Conservation (phyloP, 1,140 invertebrate genomes). For the Arion vulgaris region DNA sequence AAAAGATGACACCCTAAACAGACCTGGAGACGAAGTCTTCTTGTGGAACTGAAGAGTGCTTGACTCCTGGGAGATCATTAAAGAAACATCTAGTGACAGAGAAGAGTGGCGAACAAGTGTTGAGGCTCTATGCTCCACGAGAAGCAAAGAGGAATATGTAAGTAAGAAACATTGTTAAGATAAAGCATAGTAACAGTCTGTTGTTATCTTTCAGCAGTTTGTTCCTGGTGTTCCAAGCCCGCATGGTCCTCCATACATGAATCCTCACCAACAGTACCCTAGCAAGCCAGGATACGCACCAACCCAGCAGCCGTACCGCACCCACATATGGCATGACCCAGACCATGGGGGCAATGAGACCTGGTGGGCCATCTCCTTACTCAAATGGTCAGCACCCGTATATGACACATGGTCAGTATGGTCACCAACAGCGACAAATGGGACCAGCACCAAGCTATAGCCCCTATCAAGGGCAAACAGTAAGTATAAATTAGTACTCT, state of each 20-base stretch:
- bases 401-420: slow-evolving; percentile 59
- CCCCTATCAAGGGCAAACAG: slow-evolving; percentile 49
- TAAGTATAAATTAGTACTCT: neutral
- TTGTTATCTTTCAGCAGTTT: slow-evolving; percentile 40
- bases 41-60: too few relatives aligned
- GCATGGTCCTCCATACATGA: slow-evolving; percentile 46
- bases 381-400: slow-evolving; percentile 62
- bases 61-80: too few relatives aligned
- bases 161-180: too few relatives aligned
- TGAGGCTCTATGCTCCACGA: too few relatives aligned
- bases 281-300: slow-evolving; percentile 66
- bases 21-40: too few relatives aligned
- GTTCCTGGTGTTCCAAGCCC: slow-evolving; percentile 40
- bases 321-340: slow-evolving; percentile 65
- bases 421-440: slow-evolving; percentile 42
- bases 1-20: too few relatives aligned
- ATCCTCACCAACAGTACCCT: slow-evolving; percentile 54
- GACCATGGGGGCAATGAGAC: slow-evolving; percentile 61
- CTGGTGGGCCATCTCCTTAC: slow-evolving; percentile 57
- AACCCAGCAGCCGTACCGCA: slow-evolving; percentile 69
- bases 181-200: too few relatives aligned
- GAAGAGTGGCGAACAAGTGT: too few relatives aligned
- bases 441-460: slow-evolving; percentile 50
- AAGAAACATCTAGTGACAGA: too few relatives aligned
- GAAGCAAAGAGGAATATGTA: too few relatives aligned